These are phyloP conservation scores for Chlorodrepanis virens DNA, from an alignment of 2,113 vertebrate species.

Conservation along the genomic window DNA sequence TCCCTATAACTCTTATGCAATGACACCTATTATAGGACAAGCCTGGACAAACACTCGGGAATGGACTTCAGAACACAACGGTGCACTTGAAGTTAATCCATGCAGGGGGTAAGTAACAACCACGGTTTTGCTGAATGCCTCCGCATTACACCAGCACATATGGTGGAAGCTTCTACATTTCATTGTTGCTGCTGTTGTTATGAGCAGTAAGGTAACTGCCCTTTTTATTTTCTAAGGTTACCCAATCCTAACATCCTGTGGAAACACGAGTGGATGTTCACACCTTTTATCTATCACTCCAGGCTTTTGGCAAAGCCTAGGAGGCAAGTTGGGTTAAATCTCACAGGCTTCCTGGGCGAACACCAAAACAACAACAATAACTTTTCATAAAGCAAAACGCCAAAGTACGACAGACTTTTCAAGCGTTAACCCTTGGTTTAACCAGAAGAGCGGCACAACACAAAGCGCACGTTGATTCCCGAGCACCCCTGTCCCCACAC, in stretches of 20 bases:
- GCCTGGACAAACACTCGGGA: conserved; percentile 12
- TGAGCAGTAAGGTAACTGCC: not conserved
- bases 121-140: not conserved
- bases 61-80: conserved; percentile 13
- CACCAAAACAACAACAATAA: not conserved
- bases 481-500: fast-evolving
- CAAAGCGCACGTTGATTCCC: fast-evolving
- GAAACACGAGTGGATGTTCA: not conserved
- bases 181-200: not conserved
- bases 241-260: not conserved
- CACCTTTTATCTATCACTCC: not conserved
- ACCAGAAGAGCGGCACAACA: fast-evolving
- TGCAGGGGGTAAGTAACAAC: not conserved
- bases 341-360: not conserved
- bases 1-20: not conserved
- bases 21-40: conserved; percentile 1
- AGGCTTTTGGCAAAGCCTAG: not conserved
- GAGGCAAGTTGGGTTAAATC: not conserved
- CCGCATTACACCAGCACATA: not conserved
- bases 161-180: not conserved
- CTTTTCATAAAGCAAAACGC: not conserved
- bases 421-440: not conserved
- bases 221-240: not conserved
- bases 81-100: not conserved
- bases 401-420: fast-evolving